Evolutionary conservation across 2,888 invertebrate species (phyloP), one percentile per base, ranked within the genome.

Genomic region (Hedya salicella): DNA sequence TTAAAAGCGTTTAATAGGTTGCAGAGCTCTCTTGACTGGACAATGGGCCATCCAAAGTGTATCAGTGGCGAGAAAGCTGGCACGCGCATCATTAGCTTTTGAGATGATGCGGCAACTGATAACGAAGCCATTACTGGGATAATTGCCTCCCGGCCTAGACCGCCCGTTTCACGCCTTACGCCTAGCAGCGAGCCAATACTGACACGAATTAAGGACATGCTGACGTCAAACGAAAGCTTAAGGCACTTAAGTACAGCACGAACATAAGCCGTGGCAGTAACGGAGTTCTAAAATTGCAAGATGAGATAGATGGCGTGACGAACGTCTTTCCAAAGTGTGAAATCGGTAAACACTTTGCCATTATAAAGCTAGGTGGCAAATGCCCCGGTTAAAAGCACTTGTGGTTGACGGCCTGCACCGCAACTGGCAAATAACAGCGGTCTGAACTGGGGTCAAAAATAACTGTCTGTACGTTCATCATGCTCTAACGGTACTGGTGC

Each of bases 71-170:
- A 79, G 81, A 82, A 82, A 81, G 79, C 77, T 63, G 75, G 75
- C 42, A 75, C 75, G 75, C 69, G 78, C 84, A 87, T 83, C 80
- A 85, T 83, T 81, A 81, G 75, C 75, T 76, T 82, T 79, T 73
- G 74, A 83, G 84, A 84, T 84, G 85, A 83, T 78, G 78, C 77
- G 76, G 75, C 78, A 73, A 80, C 79, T 81, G 87, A 88, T 89
- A 89, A 87, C 79, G 79, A 87, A 84, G 81, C 81, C 82, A 89
- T 88, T 88, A 87, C 78, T 67, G 71, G 70, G 77, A 82, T 87
- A 86, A 89, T 89, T 86, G 80, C 82, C 78, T 79, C 73, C 77
- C 77, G 77, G 78, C 76, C 78, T 71, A 70, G 73, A 74, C 76
- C 78, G 78, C 78, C 80, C 77, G 82, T 75, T 77, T 73, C 73